Percentiles rank a stretch among this genome's conserved stretches.
These are phyloP conservation scores for Marisa cornuarietis DNA, from an alignment of 1,140 invertebrate species.

Conservation along the genomic window DNA sequence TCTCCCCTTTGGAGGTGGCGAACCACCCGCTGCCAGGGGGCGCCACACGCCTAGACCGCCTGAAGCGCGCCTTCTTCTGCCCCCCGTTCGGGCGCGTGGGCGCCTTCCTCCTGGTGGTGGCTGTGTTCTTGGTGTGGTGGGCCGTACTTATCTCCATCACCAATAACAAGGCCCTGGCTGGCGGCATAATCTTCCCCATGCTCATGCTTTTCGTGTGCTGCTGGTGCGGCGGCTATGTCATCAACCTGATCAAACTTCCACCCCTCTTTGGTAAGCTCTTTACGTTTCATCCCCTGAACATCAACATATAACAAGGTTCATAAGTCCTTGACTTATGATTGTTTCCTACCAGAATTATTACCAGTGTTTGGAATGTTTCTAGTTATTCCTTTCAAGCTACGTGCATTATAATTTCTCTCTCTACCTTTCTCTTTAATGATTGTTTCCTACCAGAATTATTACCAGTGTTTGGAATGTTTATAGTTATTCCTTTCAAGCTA, in stretches of 20 bases:
- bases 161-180: constrained; percentile 77
- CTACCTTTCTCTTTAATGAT: too few relatives aligned
- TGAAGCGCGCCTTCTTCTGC: constrained; percentile 46
- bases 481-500: too few relatives aligned
- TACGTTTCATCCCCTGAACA: too few relatives aligned
- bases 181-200: constrained; percentile 82
- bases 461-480: too few relatives aligned
- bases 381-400: too few relatives aligned
- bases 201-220: constrained; percentile 72
- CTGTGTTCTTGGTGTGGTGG: constrained; percentile 74
- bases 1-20: constrained; percentile 35
- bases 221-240: constrained; percentile 82
- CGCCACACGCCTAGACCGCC: constrained; percentile 28
- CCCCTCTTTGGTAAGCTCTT: constrained; percentile 70
- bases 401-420: too few relatives aligned
- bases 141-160: constrained; percentile 78
- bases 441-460: too few relatives aligned
- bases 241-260: constrained; percentile 81
- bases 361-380: too few relatives aligned
- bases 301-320: too few relatives aligned
- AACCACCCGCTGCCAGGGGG: constrained; percentile 50
- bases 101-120: constrained; percentile 37
- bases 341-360: too few relatives aligned
- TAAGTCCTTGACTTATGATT: too few relatives aligned
- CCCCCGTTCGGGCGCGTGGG: constrained; percentile 57